Evolutionary conservation across 2,797 vertebrate genomes (phyloP).

Genomic region (Poeciliopsis presidionis): DNA sequence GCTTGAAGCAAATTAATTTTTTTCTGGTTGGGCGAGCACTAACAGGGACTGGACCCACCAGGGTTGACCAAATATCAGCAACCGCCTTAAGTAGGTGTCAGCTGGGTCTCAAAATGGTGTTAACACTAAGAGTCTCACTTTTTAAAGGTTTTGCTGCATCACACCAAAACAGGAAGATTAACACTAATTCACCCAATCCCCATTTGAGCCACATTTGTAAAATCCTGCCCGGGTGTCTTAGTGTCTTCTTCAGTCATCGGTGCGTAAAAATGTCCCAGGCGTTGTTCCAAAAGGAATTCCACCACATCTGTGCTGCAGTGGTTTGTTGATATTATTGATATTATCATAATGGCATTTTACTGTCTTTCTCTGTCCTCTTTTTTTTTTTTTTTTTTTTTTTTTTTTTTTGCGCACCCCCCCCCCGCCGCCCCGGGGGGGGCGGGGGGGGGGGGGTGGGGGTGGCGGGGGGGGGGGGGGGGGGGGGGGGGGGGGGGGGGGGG

Average conservation of each 20-base stretch:
- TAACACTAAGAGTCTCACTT: neutral
- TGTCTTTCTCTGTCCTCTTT: conserved; percentile 45
- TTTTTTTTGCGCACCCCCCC: too few relatives aligned
- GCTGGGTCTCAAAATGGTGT: neutral
- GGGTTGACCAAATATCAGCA: neutral
- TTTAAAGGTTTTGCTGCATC: neutral
- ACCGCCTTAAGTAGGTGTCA: neutral
- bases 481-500: too few relatives aligned
- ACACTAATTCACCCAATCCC: neutral
- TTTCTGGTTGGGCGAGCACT: neutral
- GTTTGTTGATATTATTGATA: conserved; percentile 65
- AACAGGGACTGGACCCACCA: neutral
- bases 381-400: too few relatives aligned
- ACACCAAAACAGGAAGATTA: neutral
- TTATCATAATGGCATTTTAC: conserved; percentile 64
- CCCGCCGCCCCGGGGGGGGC: too few relatives aligned
- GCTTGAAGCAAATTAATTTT: neutral
- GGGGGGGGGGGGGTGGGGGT: too few relatives aligned
- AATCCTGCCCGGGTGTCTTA: neutral
- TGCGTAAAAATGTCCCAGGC: conserved; percentile 26
- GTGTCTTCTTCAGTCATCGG: neutral
- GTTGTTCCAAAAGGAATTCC: conserved; percentile 28
- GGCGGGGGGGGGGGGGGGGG: too few relatives aligned
- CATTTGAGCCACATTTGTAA: neutral
- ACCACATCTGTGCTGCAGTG: conserved; percentile 12